These are phyloP conservation scores for Cremastinae sp. DNA, from an alignment of 2,888 invertebrate species.

Conservation along the genomic window DNA sequence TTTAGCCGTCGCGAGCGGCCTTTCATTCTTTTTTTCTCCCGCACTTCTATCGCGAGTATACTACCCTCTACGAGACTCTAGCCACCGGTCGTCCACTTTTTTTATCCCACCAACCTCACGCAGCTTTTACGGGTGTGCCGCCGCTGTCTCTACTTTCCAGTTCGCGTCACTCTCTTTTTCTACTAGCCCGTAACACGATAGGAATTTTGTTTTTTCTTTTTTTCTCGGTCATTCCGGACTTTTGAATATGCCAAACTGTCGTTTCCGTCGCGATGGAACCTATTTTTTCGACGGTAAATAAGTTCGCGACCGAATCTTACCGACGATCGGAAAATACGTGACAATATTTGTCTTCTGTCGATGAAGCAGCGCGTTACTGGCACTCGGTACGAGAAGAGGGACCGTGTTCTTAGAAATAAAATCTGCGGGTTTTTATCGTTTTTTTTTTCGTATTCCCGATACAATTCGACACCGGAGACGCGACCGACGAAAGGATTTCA, in stretches of 20 bases:
- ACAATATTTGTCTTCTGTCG: background rate
- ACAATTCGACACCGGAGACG: constrained; percentile 1
- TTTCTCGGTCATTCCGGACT: no score
- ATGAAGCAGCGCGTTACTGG: background rate
- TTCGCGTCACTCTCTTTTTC: no score
- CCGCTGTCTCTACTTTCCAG: no score
- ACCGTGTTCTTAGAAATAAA: background rate
- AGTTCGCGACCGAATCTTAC: background rate
- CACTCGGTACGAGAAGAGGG: background rate
- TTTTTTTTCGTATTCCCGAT: no score
- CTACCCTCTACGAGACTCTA: no score
- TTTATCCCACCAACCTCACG: no score
- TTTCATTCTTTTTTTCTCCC: no score
- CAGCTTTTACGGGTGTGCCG: no score
- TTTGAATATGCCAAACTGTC: no score
- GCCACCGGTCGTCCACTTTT: background rate
- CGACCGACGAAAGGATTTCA: constrained; percentile 14
- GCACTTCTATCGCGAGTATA: no score
- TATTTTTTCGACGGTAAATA: constrained; percentile 7
- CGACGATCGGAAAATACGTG: background rate
- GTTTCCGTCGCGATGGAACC: background rate
- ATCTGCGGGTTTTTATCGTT: background rate
- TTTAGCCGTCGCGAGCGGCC: background rate
- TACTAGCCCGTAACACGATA: no score
- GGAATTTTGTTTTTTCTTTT: no score